phyloP scores from a whole-genome alignment of 2,797 vertebrate species.

The Scyliorhinus canicula region DNA sequence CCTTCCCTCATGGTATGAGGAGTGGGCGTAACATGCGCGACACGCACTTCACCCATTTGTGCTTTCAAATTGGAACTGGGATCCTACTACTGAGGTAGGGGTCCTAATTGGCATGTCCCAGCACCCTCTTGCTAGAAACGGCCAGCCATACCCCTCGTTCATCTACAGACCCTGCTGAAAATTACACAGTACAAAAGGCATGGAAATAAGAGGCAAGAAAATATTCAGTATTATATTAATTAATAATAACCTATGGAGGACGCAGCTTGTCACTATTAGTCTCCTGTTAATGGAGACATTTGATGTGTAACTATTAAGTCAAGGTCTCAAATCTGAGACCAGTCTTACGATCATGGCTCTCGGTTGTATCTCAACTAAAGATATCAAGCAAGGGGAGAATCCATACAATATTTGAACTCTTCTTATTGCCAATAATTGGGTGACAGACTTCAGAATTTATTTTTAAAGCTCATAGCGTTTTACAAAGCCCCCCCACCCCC shows the following conservation, averaged over 20 bases:
- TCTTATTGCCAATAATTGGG: neutral
- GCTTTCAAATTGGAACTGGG: neutral
- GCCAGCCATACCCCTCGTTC: neutral
- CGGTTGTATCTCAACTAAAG: neutral
- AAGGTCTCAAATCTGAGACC: neutral
- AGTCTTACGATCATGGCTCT: neutral
- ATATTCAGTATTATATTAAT: neutral
- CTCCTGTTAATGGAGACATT: neutral
- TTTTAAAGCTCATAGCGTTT: neutral
- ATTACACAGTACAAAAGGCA: neutral
- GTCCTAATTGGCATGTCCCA: neutral
- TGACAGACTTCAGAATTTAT: neutral
- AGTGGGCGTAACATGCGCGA: too few relatives aligned
- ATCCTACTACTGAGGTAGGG: too few relatives aligned
- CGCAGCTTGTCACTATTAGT: neutral
- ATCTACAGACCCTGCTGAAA: neutral
- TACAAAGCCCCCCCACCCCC: too few relatives aligned
- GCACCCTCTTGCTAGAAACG: neutral
- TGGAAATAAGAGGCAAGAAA: neutral
- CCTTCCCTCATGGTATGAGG: neutral
- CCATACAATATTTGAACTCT: neutral
- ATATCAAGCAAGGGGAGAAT: neutral
- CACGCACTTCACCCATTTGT: neutral
- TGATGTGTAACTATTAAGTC: neutral
- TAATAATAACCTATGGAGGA: neutral